Percentiles rank a stretch among this genome's conserved stretches.
phyloP scores from a whole-genome alignment of 2,113 vertebrate species.

The Spea bombifrons region DNA sequence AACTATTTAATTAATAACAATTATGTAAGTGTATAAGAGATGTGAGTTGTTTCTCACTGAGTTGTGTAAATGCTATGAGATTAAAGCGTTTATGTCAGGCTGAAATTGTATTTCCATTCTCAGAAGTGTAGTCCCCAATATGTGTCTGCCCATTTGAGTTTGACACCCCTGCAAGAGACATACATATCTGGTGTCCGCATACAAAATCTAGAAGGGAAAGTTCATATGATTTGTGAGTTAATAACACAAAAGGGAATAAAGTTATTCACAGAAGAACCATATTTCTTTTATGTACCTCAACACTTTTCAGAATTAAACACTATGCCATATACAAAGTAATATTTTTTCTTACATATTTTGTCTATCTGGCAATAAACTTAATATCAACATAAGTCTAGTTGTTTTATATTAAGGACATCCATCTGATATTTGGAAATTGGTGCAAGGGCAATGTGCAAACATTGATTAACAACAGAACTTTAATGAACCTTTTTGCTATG shows the following conservation, averaged over 20 bases:
- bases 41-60: too few species aligned
- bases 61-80: too few species aligned
- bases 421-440: constrained; percentile 34
- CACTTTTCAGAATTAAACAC: constrained; percentile 36
- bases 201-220: neutral
- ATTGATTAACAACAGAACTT: constrained; percentile 24
- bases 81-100: too few species aligned
- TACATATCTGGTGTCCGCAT: too few species aligned
- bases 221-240: constrained; percentile 37
- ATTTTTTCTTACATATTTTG: constrained; percentile 37
- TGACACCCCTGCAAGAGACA: too few species aligned
- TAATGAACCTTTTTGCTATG: too few species aligned
- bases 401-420: constrained; percentile 38
- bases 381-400: constrained; percentile 35
- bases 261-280: constrained; percentile 27
- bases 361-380: constrained; percentile 41
- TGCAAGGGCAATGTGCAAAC: neutral
- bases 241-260: constrained; percentile 36
- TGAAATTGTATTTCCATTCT: too few species aligned
- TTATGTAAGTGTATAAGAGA: too few species aligned
- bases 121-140: too few species aligned
- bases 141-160: too few species aligned
- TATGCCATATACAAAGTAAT: constrained; percentile 18
- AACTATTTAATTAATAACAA: too few species aligned
- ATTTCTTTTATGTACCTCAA: constrained; percentile 39